Base-by-base conservation (phyloP, 2,113 vertebrate genomes). In the Mixornis gularis region DNA sequence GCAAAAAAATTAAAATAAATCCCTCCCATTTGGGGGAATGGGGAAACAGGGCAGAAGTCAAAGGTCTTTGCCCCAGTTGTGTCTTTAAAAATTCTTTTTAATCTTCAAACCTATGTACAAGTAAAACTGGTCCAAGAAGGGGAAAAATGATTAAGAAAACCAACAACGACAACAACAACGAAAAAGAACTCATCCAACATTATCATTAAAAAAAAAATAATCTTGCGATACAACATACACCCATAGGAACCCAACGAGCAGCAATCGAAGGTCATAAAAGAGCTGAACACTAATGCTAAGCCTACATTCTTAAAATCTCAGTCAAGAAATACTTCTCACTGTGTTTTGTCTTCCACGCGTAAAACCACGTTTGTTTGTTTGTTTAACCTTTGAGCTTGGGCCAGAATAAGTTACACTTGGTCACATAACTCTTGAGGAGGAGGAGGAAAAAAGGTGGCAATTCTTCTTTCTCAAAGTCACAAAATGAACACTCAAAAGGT, bases 221-320 rank as follows among this genome's bases (percentile, higher is more conserved):
- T 79, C 80, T 97, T 97, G 97, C 97, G 92, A 96, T 97, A 98
- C 98, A 98, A 96, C 97, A 97, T 97, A 98, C 98, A 97, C 97
- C 97, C 98, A 98, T 97, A 97, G 97, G 96, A 98, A 98, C 98
- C 97, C 97, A 98, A 98, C 98, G 98, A 98, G 98, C 98, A 98
- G 97, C 97, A 97, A 98, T 98, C 97, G 97, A 98, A 98, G 98
- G 98, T 98, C 97, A 98, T 97, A 97, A 96, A 96, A 95, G 92
- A 97, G 96, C 97, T 97, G 98, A 98, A 97, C 97, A 98, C 97
- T 98, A 98, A 98, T 97, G 98, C 98, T 98, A 99, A 97, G 97
- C 98, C 98, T 99, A 98, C 98, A 98, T 99, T 98, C 98, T 98
- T 98, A 98, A 98, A 98, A 98, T 97, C 98, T 97, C 97, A 97